Base-by-base conservation (phyloP, 2,888 invertebrate genomes). In the Euplagia quadripunctaria region DNA sequence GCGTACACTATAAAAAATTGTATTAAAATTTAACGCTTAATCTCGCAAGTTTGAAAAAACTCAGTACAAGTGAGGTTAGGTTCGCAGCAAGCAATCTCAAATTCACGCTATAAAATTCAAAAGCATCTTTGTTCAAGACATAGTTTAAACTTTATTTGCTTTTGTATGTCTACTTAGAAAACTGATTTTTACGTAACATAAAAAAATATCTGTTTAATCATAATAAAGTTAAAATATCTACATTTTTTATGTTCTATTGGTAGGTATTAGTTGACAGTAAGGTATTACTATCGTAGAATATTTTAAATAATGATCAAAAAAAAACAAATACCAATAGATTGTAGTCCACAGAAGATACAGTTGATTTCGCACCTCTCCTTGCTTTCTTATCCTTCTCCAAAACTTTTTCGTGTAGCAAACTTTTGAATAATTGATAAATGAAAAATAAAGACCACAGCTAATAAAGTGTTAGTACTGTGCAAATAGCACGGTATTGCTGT, bases 41-140 rank as follows among this genome's bases (percentile, higher is more conserved):
- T 55, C 52, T 68, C 12, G 51, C 31, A 31, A 68, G 41, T n/a
- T 55, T 5, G 7, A 55, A 43, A n/a, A 55, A 42, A 43, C 42
- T 55, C 55, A 68, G 41, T 9, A 17, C 67, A 42, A n/a, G 41
- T 67, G 42, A 55, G 42, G 52, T 42, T 12, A 42, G 17, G 42
- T n/a, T 42, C 52, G n/a, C n/a, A 52, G 41, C 52, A n/a, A 68
- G 41, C 52, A 52, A 68, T 68, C n/a, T 52, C 41, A 41, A 52
- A n/a, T n/a, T 12, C 17, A 55, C 42, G 41, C 9, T 42, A n/a
- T 41, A 55, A 51, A 68, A 68, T 68, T 68, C 12, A 68, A 14
- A 68, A 68, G n/a, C 49, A 66, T 17, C 49, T 20, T 17, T 68
- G 41, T 68, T n/a, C 12, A 12, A n/a, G 49, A 52, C 52, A 12